Evolutionary conservation across 2,113 vertebrate species (phyloP).

Genomic region (Ceratotherium simum): DNA sequence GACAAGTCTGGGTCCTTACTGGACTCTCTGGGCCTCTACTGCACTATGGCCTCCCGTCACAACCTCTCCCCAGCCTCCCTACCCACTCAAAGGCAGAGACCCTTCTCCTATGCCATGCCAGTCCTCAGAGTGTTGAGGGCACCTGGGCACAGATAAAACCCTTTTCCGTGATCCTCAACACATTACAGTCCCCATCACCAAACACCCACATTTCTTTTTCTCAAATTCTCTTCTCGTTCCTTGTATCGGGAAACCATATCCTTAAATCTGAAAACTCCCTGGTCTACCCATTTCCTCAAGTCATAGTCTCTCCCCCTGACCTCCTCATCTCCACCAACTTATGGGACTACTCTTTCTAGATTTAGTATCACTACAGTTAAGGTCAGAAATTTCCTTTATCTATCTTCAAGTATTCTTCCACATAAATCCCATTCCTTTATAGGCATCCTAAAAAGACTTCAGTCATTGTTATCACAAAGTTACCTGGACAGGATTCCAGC

Average conservation of each 20-base stretch:
- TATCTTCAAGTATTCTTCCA: background rate
- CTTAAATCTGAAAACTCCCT: background rate
- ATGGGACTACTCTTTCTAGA: background rate
- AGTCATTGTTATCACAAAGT: background rate
- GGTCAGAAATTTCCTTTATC: background rate
- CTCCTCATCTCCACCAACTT: background rate
- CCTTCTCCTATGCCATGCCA: background rate
- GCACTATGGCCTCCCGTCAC: fast-evolving
- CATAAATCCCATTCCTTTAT: background rate
- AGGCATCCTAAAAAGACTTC: background rate
- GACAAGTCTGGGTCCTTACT: background rate
- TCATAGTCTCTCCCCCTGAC: background rate
- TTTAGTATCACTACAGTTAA: background rate
- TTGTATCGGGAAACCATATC: background rate
- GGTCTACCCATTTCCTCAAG: background rate
- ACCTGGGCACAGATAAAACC: background rate
- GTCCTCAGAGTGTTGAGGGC: background rate
- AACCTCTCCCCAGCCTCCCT: fast-evolving
- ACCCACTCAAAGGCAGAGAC: background rate
- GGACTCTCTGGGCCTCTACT: background rate
- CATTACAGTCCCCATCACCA: background rate
- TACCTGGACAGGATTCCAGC: background rate
- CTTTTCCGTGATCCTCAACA: background rate
- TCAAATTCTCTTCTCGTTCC: background rate
- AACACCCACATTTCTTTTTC: background rate